These are phyloP conservation scores for Orcinus orca DNA, from an alignment of 2,113 vertebrate species.

Conservation along the genomic window DNA sequence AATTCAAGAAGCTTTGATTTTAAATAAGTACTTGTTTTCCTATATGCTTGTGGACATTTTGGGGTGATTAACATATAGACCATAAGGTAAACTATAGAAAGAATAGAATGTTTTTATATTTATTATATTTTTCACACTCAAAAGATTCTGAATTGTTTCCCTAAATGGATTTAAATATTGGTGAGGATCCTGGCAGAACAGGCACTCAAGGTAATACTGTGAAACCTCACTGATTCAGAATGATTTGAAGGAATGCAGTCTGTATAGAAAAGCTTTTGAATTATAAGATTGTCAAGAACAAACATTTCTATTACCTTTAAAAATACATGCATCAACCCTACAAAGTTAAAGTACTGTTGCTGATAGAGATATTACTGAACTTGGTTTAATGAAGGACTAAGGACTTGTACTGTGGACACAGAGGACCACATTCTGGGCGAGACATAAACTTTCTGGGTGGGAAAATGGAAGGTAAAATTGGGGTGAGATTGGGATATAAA, in stretches of 20 bases:
- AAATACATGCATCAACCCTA: neutral
- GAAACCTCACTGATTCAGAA: constrained; percentile 52
- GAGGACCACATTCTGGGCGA: neutral
- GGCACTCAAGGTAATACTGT: constrained; percentile 35
- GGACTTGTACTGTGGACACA: neutral
- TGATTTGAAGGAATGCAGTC: neutral
- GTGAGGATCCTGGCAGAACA: constrained; percentile 32
- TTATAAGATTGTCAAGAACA: constrained; percentile 24
- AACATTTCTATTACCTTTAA: constrained; percentile 51
- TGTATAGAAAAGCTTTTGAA: constrained; percentile 21
- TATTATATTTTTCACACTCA: constrained; percentile 52
- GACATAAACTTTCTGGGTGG: neutral
- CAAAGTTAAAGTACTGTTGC: neutral
- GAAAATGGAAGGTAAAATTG: neutral
- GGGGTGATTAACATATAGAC: constrained; percentile 76
- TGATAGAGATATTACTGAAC: neutral
- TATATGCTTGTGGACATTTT: constrained; percentile 79
- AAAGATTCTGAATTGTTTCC: constrained; percentile 54
- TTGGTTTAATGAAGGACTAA: neutral
- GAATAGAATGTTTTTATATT: constrained; percentile 66
- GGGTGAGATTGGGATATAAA: neutral
- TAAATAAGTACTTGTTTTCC: constrained; percentile 84
- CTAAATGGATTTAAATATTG: constrained; percentile 53
- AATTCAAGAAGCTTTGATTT: constrained; percentile 83
- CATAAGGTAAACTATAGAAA: constrained; percentile 68